Conservation (phyloP, 1,140 invertebrate genomes). For the Drosophila kohkoa region DNA sequence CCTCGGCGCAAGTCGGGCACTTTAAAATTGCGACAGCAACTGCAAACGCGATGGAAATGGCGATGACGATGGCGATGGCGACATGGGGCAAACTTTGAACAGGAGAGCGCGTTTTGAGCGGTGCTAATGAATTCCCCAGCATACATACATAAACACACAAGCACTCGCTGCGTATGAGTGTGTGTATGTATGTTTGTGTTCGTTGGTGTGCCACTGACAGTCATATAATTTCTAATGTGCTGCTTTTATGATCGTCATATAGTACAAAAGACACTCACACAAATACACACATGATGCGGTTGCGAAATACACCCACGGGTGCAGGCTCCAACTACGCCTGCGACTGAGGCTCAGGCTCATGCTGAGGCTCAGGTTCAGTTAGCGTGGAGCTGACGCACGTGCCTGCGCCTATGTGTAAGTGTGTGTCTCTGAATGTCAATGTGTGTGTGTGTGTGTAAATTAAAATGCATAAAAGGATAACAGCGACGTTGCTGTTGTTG, state of each 20-base stretch:
- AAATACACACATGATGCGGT: conserved; percentile 31
- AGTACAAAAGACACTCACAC: conserved; percentile 50
- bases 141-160: conserved; percentile 47
- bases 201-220: conserved; percentile 55
- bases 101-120: conserved; percentile 49
- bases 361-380: conserved; percentile 16
- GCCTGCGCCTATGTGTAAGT: conserved; percentile 42
- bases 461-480: conserved; percentile 83
- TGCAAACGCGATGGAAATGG: conserved; percentile 40
- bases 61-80: conserved; percentile 27
- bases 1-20: conserved; percentile 35
- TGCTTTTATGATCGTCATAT: conserved; percentile 75
- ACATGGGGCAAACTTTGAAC: conserved; percentile 66
- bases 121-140: conserved; percentile 79
- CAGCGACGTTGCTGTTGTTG: conserved; percentile 59
- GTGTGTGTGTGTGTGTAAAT: conserved; percentile 61
- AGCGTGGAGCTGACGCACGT: conserved; percentile 50
- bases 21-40: conserved; percentile 68
- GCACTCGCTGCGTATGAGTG: conserved; percentile 2
- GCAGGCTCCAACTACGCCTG: conserved; percentile 32
- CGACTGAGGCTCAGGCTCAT: background rate
- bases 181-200: conserved; percentile 22
- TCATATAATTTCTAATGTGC: conserved; percentile 81
- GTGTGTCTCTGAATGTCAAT: conserved; percentile 18
- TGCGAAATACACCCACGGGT: conserved; percentile 73